Percentiles rank a stretch among this genome's conserved stretches.
Conservation (phyloP, 2,888 invertebrate genomes). For the Nasonovia ribisnigri region DNA sequence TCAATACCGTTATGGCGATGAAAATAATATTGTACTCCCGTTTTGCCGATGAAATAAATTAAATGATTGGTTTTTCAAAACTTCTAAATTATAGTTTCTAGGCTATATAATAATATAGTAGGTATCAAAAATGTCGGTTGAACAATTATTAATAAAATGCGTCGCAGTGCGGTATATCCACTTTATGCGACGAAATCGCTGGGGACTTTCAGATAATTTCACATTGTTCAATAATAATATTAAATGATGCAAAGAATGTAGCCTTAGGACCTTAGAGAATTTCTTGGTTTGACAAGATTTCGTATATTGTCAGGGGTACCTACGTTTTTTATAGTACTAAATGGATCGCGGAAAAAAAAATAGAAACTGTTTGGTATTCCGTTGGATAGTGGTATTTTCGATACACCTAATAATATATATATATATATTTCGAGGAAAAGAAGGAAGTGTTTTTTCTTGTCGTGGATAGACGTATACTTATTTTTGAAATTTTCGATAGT, state of each 20-base stretch:
- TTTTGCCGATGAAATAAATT: not conserved
- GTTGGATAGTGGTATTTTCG: not conserved
- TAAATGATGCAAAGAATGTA: slow-evolving; percentile 5
- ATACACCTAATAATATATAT: not conserved
- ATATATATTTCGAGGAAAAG: not conserved
- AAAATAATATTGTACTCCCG: not conserved
- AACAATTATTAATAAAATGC: not conserved
- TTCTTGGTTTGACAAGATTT: not conserved
- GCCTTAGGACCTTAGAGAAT: not conserved
- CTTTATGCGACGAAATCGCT: not conserved
- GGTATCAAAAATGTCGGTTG: not conserved
- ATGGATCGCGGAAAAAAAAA: not conserved
- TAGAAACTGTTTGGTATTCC: not conserved
- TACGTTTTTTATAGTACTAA: not conserved
- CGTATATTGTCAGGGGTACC: not conserved
- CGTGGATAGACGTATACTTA: not conserved
- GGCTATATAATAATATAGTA: not conserved
- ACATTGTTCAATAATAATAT: not conserved
- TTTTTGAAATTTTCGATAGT: not conserved
- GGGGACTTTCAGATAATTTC: not conserved
- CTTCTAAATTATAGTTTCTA: not conserved
- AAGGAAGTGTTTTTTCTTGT: not conserved
- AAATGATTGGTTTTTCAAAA: not conserved
- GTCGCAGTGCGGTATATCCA: not conserved
- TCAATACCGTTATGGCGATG: not conserved